These are phyloP conservation scores for Beroe ovata DNA, from an alignment of 37 sponge, comb jelly and placozoan genomes.

Conservation along the genomic window DNA sequence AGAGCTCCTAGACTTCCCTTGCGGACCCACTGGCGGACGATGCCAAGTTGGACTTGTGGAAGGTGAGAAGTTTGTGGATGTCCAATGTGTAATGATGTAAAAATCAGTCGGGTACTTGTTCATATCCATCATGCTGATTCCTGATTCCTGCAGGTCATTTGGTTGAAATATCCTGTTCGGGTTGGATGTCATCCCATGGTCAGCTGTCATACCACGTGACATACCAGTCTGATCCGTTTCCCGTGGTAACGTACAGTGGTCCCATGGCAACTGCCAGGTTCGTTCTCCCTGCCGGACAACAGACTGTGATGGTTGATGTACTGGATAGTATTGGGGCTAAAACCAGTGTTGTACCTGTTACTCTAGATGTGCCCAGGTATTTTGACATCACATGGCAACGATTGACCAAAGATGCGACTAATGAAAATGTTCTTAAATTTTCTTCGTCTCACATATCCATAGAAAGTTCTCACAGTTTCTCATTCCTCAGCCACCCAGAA, in stretches of 20 bases:
- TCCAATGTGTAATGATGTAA: background rate
- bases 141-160: background rate
- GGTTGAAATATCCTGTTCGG: constrained; percentile 3
- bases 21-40: constrained; percentile 8
- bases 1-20: background rate
- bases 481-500: too few species aligned
- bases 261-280: background rate
- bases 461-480: too few species aligned
- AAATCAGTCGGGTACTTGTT: background rate
- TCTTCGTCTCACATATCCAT: too few species aligned
- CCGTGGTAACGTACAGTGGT: constrained; percentile 53
- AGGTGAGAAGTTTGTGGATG: background rate
- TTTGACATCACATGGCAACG: too few species aligned
- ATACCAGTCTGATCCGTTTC: background rate
- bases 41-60: background rate
- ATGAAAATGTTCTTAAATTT: too few species aligned
- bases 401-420: too few species aligned
- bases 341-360: background rate
- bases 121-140: too few species aligned
- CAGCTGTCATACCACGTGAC: constrained; percentile 28
- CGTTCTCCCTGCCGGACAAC: constrained; percentile 9
- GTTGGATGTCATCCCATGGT: background rate
- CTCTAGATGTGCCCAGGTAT: background rate
- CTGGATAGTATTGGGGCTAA: constrained; percentile 13
- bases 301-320: background rate